Evolutionary conservation across 2,113 vertebrate genomes (phyloP).

Genomic region (Strix aluco): DNA sequence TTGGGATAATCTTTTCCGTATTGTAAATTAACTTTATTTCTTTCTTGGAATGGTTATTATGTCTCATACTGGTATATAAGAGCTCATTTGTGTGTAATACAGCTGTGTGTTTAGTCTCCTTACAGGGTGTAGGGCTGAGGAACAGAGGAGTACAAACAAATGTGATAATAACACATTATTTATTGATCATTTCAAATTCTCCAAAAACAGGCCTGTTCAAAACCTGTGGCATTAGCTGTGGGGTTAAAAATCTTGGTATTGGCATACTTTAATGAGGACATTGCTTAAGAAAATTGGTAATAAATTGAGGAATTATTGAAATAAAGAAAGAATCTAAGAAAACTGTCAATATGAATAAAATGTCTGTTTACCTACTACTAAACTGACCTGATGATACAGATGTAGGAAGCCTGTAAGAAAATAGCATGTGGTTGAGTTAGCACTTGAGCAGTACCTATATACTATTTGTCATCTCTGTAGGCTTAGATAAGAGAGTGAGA

Average conservation of each 20-base stretch:
- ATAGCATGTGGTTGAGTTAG: background rate
- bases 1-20: background rate
- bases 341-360: background rate
- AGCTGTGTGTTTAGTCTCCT: background rate
- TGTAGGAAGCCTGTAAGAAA: background rate
- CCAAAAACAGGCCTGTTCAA: background rate
- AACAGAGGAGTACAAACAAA: background rate
- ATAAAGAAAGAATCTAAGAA: background rate
- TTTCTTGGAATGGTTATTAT: slow-evolving; percentile 3
- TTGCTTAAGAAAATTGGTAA: background rate
- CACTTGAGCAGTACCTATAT: background rate
- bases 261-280: background rate
- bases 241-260: background rate
- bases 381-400: background rate
- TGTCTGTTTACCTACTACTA: background rate
- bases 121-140: background rate
- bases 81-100: background rate
- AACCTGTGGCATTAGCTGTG: background rate
- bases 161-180: background rate
- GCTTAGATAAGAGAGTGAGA: background rate
- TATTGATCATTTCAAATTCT: background rate
- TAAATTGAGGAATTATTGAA: background rate
- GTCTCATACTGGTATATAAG: background rate
- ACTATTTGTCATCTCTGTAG: background rate
- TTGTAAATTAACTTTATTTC: slow-evolving; percentile 58